These are phyloP conservation scores for Ictalurus furcatus DNA, from an alignment of 2,113 vertebrate species.

Conservation along the genomic window DNA sequence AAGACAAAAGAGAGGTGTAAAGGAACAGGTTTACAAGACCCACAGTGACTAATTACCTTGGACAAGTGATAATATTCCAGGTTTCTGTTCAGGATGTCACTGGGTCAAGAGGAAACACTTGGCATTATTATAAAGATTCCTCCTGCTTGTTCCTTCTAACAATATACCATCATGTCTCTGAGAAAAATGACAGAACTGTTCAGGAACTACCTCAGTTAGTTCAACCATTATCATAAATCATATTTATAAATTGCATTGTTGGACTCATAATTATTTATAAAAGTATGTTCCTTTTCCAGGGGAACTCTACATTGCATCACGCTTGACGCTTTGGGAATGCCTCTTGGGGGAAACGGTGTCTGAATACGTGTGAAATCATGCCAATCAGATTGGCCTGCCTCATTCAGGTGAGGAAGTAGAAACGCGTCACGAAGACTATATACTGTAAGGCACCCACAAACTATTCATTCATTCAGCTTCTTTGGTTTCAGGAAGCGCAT, in stretches of 20 bases:
- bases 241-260: neutral
- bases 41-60: neutral
- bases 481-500: too few species aligned
- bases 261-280: neutral
- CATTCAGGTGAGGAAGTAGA: too few species aligned
- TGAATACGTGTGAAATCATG: too few species aligned
- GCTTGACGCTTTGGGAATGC: too few species aligned
- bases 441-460: too few species aligned
- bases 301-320: too few species aligned
- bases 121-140: neutral
- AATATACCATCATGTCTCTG: neutral
- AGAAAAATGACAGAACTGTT: neutral
- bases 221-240: neutral
- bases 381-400: too few species aligned
- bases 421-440: too few species aligned
- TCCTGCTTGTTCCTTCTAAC: neutral
- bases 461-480: too few species aligned
- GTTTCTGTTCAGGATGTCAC: neutral
- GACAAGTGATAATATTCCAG: neutral
- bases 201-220: neutral
- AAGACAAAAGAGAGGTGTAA: neutral
- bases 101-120: neutral
- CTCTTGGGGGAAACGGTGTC: too few species aligned
- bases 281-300: neutral
- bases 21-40: neutral